These are phyloP conservation scores for Zapus hudsonius DNA, from an alignment of 2,113 vertebrate genomes.

Conservation along the genomic window DNA sequence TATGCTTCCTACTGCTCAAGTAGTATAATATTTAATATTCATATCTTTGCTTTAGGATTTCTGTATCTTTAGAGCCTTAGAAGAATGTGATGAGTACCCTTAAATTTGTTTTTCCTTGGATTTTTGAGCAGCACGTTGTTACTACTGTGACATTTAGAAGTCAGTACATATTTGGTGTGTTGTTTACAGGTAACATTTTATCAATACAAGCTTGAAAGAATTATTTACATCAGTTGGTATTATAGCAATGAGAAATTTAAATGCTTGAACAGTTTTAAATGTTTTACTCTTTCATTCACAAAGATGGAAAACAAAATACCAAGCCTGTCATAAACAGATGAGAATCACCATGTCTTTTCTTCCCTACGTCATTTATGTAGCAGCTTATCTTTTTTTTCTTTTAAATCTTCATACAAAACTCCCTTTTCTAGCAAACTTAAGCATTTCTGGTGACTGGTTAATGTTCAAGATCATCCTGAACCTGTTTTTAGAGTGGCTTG, in stretches of 20 bases:
- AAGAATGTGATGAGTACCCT: not conserved
- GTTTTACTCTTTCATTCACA: conserved; percentile 44
- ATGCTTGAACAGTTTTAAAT: conserved; percentile 33
- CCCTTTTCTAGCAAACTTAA: conserved; percentile 2
- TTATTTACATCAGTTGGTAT: not conserved
- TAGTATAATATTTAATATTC: not conserved
- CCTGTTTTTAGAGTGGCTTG: conserved; percentile 19
- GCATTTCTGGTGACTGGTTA: conserved; percentile 4
- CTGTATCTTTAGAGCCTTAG: not conserved
- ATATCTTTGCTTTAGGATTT: not conserved
- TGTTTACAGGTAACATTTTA: conserved; percentile 46
- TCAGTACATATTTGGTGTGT: not conserved
- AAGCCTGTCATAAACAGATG: not conserved
- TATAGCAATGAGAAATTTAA: conserved; percentile 2
- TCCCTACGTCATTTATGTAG: conserved; percentile 21
- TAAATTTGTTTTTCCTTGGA: not conserved
- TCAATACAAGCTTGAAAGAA: conserved; percentile 3
- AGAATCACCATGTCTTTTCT: conserved; percentile 27
- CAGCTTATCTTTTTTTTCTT: too few species aligned
- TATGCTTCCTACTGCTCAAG: not conserved
- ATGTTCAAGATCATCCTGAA: not conserved
- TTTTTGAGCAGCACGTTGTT: not conserved
- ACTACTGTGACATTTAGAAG: not conserved
- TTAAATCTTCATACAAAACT: not conserved
- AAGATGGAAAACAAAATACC: conserved; percentile 28